These are phyloP conservation scores for Chlorodrepanis virens DNA, from an alignment of 2,113 vertebrate species.

Conservation along the genomic window DNA sequence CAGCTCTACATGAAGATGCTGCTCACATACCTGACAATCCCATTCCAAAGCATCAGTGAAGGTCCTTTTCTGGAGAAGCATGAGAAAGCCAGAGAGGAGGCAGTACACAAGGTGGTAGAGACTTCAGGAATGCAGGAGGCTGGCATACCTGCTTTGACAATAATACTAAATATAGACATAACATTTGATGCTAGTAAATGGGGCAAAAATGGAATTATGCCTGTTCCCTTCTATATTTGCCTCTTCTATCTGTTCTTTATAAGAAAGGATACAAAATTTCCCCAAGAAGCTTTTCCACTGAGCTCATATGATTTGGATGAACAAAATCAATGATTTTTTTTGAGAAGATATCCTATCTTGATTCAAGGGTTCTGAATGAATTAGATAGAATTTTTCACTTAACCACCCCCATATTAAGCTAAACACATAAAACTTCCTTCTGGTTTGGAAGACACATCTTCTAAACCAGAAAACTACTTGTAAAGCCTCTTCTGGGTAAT, in stretches of 20 bases:
- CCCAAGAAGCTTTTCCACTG: background rate
- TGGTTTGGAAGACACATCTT: background rate
- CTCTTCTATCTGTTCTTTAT: background rate
- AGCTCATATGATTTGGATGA: background rate
- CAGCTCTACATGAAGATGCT: background rate
- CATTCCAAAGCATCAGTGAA: background rate
- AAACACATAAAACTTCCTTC: background rate
- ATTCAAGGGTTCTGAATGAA: background rate
- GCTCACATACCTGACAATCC: background rate
- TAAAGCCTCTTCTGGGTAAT: background rate
- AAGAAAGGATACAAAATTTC: background rate
- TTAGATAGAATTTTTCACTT: background rate
- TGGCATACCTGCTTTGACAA: background rate
- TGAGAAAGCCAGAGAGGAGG: background rate
- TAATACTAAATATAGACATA: background rate
- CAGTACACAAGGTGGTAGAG: rapidly evolving
- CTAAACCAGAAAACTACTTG: background rate
- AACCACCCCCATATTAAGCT: background rate
- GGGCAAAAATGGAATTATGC: background rate
- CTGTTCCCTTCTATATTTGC: background rate
- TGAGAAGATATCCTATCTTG: background rate
- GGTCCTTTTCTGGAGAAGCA: background rate
- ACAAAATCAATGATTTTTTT: background rate
- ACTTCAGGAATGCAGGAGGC: background rate
- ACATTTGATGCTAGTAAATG: background rate